phyloP scores from a whole-genome alignment of 2,797 vertebrate species.

The Ptychadena robeensis region DNA sequence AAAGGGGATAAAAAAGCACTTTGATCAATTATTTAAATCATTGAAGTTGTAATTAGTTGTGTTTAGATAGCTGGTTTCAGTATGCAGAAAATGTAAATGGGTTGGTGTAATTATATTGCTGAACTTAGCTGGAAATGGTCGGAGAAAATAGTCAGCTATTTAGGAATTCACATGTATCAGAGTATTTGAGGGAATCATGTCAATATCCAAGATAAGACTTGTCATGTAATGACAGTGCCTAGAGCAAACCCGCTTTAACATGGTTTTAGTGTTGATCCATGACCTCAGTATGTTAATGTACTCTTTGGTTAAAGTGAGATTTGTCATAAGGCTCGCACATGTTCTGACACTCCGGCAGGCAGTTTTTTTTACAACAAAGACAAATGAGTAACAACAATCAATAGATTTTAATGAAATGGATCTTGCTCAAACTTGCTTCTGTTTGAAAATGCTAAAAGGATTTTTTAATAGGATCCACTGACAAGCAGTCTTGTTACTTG shows the following conservation, averaged over 20 bases:
- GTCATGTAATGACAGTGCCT: neutral
- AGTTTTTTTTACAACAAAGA: constrained; percentile 32
- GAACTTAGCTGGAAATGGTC: neutral
- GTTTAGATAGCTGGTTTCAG: neutral
- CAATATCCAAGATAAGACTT: neutral
- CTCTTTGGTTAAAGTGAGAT: constrained; percentile 30
- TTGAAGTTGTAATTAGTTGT: neutral
- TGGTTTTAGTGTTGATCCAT: constrained; percentile 10
- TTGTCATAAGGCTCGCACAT: constrained; percentile 10
- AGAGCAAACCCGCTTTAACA: neutral
- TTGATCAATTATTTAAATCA: neutral
- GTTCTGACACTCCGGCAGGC: constrained; percentile 4
- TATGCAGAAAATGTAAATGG: neutral
- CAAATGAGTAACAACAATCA: constrained; percentile 43
- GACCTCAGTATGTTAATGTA: constrained; percentile 13
- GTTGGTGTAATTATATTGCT: neutral
- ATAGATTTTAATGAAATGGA: constrained; percentile 48
- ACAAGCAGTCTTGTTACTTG: constrained; percentile 12
- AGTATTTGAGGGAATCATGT: neutral
- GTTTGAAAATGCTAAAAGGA: constrained; percentile 26
- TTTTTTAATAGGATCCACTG: constrained; percentile 44
- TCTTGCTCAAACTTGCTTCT: constrained; percentile 10
- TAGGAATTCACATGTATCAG: neutral
- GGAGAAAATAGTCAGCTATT: neutral
- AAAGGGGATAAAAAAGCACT: neutral